Conservation (phyloP, 2,113 vertebrate genomes). For the Hippoglossus stenolepis region DNA sequence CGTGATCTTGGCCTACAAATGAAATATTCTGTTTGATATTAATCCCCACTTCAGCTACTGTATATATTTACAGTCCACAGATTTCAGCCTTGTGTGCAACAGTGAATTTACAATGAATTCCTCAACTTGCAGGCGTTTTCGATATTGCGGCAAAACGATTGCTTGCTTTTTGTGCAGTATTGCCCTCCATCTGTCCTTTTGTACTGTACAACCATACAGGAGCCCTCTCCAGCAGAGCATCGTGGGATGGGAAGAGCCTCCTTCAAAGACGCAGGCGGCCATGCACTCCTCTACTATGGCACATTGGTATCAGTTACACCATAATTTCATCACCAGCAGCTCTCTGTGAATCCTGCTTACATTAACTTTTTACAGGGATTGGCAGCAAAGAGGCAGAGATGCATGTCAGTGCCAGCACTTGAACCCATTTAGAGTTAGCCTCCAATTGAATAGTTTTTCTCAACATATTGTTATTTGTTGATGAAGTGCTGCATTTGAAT, state of each 20-base stretch:
- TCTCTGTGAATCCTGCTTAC: slow-evolving; percentile 84
- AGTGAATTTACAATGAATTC: slow-evolving; percentile 45
- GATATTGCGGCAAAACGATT: slow-evolving; percentile 66
- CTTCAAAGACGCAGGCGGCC: slow-evolving; percentile 77
- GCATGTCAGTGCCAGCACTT: slow-evolving; percentile 68
- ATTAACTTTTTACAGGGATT: slow-evolving; percentile 87
- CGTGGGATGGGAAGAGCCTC: slow-evolving; percentile 70
- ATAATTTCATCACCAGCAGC: slow-evolving; percentile 87
- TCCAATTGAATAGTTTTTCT: slow-evolving; percentile 53
- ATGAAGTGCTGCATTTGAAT: slow-evolving; percentile 61
- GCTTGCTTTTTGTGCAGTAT: slow-evolving; percentile 67
- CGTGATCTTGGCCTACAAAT: not conserved
- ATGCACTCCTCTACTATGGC: slow-evolving; percentile 72
- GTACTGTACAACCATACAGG: slow-evolving; percentile 68
- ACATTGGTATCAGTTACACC: slow-evolving; percentile 87
- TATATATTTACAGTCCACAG: slow-evolving; percentile 28
- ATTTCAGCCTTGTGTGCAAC: slow-evolving; percentile 62
- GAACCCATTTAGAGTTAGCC: slow-evolving; percentile 55
- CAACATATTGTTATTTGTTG: slow-evolving; percentile 68
- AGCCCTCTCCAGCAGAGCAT: slow-evolving; percentile 71
- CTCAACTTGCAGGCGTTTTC: slow-evolving; percentile 34
- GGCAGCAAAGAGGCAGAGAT: slow-evolving; percentile 78
- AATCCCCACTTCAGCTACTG: not conserved
- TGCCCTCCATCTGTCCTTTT: slow-evolving; percentile 74
- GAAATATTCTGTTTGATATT: not conserved